Evolutionary conservation across 2,113 vertebrate species (phyloP), one percentile per base, ranked within the genome.

Genomic region (Greenwoodochromis staneri): DNA sequence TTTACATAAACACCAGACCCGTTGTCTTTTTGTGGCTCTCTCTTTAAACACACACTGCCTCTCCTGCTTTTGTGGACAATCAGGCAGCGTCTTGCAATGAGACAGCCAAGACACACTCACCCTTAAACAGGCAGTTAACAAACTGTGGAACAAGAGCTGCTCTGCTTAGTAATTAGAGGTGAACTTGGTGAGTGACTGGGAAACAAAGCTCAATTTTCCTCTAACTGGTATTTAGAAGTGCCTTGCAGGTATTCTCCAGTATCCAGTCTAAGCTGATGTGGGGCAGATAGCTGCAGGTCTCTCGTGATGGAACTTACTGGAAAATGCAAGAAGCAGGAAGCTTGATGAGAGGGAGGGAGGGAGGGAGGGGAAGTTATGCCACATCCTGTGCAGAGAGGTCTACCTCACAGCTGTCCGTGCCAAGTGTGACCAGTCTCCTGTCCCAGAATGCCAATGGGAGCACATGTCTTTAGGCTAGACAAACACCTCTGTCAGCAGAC

Each of bases 401-500:
- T 51, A 73, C 61, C 27, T 66, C 73, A 34, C 76, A 86, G 87
- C 80, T 88, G 83, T 88, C 36, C 31, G 36, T 85, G 66, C 78
- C 84, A 66, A 85, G 47, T 10, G 11, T 90, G 89, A 71, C 91
- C 88, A 63, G 81, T 88, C 87, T 85, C 78, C 81, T 49, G 29
- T 82, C 85, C 84, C 55, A 27, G 71, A 84, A 54, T 88, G 87
- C 81, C 86, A 91, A 61, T 57, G 81, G 78, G 53, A 86, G 86
- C 69, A 78, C 42, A 87, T 69, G 59, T 82, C 87, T 87, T 12
- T n/a, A 81, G 85, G 84, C 66, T 84, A 83, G 85, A 93, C 91
- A 91, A 85, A 93, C 89, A 89, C 55, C 84, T 84, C 89, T 83
- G 88, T 95, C 94, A 94, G 89, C 89, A 90, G 85, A 85, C 86